Conservation (phyloP, 1,140 invertebrate species). For the Andrena cerasifolii region DNA sequence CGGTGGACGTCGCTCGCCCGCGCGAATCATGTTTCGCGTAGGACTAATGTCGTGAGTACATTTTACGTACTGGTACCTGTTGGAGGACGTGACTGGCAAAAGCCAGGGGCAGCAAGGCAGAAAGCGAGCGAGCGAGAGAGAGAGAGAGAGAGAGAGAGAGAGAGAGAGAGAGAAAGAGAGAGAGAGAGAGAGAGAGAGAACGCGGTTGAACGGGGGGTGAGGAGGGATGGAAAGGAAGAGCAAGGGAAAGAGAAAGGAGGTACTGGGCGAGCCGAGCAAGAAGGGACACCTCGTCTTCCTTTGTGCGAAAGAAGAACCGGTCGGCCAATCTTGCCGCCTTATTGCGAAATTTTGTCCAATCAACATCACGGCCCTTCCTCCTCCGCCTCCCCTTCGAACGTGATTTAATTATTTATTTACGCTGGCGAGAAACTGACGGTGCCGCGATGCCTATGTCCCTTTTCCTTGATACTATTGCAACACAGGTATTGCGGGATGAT, state of each 20-base stretch:
- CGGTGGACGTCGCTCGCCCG: conserved; percentile 6
- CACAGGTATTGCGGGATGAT: no score
- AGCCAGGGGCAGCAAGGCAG: background rate
- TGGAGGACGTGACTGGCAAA: conserved; percentile 36
- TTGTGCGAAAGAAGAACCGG: conserved; percentile 46
- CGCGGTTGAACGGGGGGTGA: background rate
- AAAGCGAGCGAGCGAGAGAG: background rate
- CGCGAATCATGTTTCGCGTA: conserved; percentile 28
- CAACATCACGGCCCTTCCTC: conserved; percentile 29
- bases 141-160: background rate
- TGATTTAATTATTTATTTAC: conserved; percentile 67
- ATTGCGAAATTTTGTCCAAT: conserved; percentile 56
- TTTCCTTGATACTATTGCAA: background rate
- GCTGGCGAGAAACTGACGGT: conserved; percentile 41
- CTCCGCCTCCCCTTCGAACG: background rate
- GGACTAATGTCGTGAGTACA: conserved; percentile 37
- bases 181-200: background rate
- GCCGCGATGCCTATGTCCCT: background rate
- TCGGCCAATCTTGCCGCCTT: conserved; percentile 43
- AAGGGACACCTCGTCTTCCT: conserved; percentile 25
- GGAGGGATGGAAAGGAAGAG: background rate
- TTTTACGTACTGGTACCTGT: conserved; percentile 50
- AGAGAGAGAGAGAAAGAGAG: background rate
- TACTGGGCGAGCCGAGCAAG: background rate
- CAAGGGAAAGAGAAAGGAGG: background rate